A percentile compares a stretch with the other conserved stretches of the same genome.
Evolutionary conservation across 2,797 vertebrate species (phyloP).

Genomic region (Falco cherrug): DNA sequence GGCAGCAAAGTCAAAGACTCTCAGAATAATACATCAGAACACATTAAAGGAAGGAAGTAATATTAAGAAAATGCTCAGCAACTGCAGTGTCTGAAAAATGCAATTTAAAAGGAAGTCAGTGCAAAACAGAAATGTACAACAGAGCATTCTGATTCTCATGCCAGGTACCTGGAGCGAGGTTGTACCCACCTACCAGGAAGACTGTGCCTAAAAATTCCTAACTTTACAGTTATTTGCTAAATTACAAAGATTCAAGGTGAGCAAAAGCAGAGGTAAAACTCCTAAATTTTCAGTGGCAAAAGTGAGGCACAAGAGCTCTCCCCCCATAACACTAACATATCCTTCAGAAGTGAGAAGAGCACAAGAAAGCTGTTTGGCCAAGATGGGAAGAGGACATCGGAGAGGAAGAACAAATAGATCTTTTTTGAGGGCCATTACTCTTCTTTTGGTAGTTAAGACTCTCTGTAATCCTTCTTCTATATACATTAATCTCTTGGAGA

Average conservation of each 20-base stretch:
- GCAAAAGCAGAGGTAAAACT: background rate
- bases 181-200: background rate
- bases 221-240: background rate
- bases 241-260: background rate
- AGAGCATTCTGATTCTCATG: background rate
- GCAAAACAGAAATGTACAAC: background rate
- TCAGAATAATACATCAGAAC: background rate
- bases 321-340: background rate
- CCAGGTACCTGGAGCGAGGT: background rate
- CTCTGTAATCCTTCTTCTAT: background rate
- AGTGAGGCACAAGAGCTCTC: background rate
- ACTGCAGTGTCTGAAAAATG: background rate
- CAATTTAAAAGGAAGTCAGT: background rate
- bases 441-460: background rate
- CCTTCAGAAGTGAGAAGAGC: background rate
- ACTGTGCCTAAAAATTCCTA: background rate
- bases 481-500: background rate
- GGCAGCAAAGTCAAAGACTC: background rate
- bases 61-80: background rate
- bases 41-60: constrained; percentile 9
- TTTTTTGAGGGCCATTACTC: background rate
- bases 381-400: background rate
- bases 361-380: background rate
- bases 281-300: background rate
- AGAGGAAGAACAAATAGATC: background rate